Evolutionary conservation across 2,797 vertebrate species (phyloP).

Genomic region (Schizopygopsis pylzovi): DNA sequence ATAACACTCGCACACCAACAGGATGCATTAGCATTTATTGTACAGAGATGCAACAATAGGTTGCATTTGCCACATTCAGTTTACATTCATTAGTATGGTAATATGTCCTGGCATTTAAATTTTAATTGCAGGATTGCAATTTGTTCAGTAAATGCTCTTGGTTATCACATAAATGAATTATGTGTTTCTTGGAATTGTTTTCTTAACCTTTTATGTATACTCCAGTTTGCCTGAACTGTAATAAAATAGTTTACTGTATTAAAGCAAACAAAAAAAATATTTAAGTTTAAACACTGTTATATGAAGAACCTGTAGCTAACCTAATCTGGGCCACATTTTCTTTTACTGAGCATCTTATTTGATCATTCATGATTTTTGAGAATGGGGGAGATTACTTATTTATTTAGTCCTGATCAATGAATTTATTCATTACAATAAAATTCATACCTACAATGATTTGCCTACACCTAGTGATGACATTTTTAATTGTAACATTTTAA

Average conservation of each 20-base stretch:
- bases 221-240: neutral
- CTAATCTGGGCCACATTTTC: neutral
- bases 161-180: neutral
- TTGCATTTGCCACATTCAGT: conserved; percentile 17
- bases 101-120: conserved; percentile 31
- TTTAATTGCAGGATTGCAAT: conserved; percentile 28
- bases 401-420: too few species aligned
- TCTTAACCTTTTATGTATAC: neutral
- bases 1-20: neutral
- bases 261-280: neutral
- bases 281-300: neutral
- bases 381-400: too few species aligned
- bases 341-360: neutral
- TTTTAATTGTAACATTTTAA: too few species aligned
- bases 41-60: conserved; percentile 23
- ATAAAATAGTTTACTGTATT: neutral
- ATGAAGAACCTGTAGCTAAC: neutral
- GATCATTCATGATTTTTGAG: neutral
- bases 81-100: conserved; percentile 45
- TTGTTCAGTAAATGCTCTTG: conserved; percentile 15
- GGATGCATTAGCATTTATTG: conserved; percentile 23
- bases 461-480: neutral
- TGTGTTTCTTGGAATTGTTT: neutral
- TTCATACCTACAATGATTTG: neutral
- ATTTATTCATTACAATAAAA: neutral